phyloP scores from a whole-genome alignment of 2,113 vertebrate genomes.

The Heptranchias perlo region DNA sequence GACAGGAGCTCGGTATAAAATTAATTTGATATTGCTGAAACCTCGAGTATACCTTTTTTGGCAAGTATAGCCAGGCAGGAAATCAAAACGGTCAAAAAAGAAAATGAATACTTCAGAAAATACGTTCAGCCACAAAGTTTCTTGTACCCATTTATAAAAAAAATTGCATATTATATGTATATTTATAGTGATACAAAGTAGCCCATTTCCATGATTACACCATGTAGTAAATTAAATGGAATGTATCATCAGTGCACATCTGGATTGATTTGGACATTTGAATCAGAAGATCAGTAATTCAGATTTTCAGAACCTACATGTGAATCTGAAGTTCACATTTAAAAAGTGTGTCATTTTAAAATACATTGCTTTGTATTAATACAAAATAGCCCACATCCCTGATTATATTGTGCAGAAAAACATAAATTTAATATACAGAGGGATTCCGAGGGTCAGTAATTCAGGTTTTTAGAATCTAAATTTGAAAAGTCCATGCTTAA shows the following conservation, averaged over 20 bases:
- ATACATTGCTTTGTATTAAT: background rate
- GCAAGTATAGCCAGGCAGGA: slow-evolving; percentile 6
- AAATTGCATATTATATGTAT: background rate
- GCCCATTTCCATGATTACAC: background rate
- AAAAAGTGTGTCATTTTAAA: background rate
- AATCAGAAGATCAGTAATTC: background rate
- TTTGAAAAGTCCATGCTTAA: background rate
- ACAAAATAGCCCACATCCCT: background rate
- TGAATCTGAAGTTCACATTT: background rate
- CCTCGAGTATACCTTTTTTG: slow-evolving; percentile 24
- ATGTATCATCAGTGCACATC: background rate
- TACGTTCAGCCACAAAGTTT: background rate
- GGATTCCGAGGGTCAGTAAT: background rate
- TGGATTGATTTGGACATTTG: background rate
- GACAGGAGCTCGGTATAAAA: slow-evolving; percentile 28
- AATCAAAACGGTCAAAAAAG: slow-evolving; percentile 33
- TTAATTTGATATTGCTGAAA: slow-evolving; percentile 36
- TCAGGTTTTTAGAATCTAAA: background rate
- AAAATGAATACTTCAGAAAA: slow-evolving; percentile 13
- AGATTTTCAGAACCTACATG: background rate
- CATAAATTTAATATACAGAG: background rate
- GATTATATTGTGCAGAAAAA: background rate
- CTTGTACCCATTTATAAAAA: background rate
- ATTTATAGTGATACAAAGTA: background rate
- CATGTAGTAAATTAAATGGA: background rate